phyloP scores from a whole-genome alignment of 2,113 vertebrate species.

The Polyodon spathula region DNA sequence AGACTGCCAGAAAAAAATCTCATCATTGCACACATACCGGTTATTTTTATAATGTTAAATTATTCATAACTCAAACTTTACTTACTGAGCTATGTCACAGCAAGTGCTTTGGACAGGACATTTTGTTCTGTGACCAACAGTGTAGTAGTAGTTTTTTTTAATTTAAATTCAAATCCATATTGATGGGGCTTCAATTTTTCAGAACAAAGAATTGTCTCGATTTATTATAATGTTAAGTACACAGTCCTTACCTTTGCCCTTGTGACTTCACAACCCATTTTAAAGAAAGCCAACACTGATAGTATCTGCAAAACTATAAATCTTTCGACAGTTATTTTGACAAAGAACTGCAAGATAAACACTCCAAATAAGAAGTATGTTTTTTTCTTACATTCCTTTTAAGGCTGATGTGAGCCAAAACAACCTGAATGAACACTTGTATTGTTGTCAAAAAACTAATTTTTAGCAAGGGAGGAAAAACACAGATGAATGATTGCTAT shows the following conservation, averaged over 20 bases:
- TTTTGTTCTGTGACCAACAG: too few relatives aligned
- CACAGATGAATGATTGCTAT: conserved; percentile 28
- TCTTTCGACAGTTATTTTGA: conserved; percentile 3
- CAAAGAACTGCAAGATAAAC: conserved; percentile 5
- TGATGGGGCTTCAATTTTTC: neutral
- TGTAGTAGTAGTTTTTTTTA: too few relatives aligned
- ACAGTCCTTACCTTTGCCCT: neutral
- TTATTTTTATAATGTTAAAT: too few relatives aligned
- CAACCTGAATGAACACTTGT: neutral
- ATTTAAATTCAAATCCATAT: too few relatives aligned
- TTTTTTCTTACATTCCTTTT: conserved; percentile 4
- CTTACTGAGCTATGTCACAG: too few relatives aligned
- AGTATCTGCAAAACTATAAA: neutral
- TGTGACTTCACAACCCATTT: neutral
- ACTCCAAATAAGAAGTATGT: conserved; percentile 1
- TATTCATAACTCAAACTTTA: too few relatives aligned
- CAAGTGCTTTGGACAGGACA: too few relatives aligned
- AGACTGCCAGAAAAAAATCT: too few relatives aligned
- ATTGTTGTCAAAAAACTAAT: neutral
- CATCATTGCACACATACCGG: too few relatives aligned
- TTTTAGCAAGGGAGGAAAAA: neutral
- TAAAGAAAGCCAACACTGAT: too few relatives aligned
- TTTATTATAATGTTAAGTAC: neutral
- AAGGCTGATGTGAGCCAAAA: conserved; percentile 2
- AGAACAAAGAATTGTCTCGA: neutral